Evolutionary conservation across 2,888 invertebrate species (phyloP).

Genomic region (Platypus cylindrus): DNA sequence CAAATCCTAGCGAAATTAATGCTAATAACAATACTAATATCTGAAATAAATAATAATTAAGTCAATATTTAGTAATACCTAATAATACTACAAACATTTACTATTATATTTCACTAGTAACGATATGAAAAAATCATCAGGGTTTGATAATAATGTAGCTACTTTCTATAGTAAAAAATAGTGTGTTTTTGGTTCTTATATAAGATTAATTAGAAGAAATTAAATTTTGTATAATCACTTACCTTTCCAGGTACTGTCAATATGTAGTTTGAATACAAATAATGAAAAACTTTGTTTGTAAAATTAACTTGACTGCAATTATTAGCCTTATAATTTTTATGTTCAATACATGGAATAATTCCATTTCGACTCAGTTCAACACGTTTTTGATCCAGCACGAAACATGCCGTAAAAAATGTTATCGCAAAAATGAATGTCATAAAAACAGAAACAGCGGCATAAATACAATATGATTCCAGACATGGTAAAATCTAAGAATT

Average conservation of each 20-base stretch:
- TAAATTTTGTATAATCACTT: constrained; percentile 14
- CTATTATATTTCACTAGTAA: too few relatives aligned
- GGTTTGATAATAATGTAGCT: too few relatives aligned
- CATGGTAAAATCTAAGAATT: constrained; percentile 57
- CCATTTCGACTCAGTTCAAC: constrained; percentile 52
- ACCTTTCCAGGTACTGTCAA: constrained; percentile 56
- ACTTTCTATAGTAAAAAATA: too few relatives aligned
- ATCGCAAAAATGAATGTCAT: constrained; percentile 63
- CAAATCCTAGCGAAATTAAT: constrained; percentile 45
- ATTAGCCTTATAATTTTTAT: constrained; percentile 41
- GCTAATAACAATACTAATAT: constrained; percentile 47
- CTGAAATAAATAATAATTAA: constrained; percentile 28
- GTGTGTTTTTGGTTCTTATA: too few relatives aligned
- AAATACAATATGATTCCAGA: constrained; percentile 69
- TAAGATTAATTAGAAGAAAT: not conserved
- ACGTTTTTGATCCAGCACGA: constrained; percentile 57
- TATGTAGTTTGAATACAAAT: constrained; percentile 50
- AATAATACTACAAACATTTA: too few relatives aligned
- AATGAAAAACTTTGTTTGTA: constrained; percentile 45
- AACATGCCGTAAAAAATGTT: constrained; percentile 70
- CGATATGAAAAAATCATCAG: too few relatives aligned
- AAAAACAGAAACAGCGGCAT: constrained; percentile 63
- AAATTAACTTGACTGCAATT: constrained; percentile 42
- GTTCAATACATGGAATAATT: constrained; percentile 51
- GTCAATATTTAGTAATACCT: too few relatives aligned